Evolutionary conservation across 2,888 invertebrate genomes (phyloP).

Genomic region (Diplolepis rosae): DNA sequence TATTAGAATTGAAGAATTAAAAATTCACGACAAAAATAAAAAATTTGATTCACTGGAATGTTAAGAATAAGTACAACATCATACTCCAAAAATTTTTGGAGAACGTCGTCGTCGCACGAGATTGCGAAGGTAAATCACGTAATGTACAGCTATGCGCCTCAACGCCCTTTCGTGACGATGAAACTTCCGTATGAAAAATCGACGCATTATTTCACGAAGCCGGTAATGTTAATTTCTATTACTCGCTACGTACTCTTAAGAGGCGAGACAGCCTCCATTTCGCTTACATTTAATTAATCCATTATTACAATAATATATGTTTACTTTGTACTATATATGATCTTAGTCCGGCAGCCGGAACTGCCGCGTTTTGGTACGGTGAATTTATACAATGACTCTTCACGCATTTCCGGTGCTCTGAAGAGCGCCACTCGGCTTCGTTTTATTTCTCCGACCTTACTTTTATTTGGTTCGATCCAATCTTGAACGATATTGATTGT

Average conservation of each 20-base stretch:
- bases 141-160: constrained; percentile 24
- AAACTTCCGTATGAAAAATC: constrained; percentile 30
- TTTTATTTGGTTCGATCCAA: constrained; percentile 1
- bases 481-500: constrained; percentile 8
- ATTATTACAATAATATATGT: constrained; percentile 72
- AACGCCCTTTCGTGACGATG: constrained; percentile 12
- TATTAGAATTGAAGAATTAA: too few relatives aligned
- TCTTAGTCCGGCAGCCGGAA: constrained; percentile 68
- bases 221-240: constrained; percentile 43
- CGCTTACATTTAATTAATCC: constrained; percentile 59
- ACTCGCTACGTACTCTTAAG: constrained; percentile 30
- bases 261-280: constrained; percentile 29
- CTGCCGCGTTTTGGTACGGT: constrained; percentile 67
- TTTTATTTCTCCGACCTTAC: constrained; percentile 28
- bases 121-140: constrained; percentile 19
- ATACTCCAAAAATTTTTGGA: not conserved
- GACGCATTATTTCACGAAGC: constrained; percentile 23
- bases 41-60: not conserved
- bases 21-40: not conserved
- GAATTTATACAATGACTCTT: constrained; percentile 59
- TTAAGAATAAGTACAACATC: not conserved
- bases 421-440: constrained; percentile 30
- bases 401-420: not conserved
- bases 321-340: constrained; percentile 74
- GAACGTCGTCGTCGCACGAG: constrained; percentile 18